phyloP scores from a whole-genome alignment of 2,113 vertebrate species.

The Desmodus rotundus region DNA sequence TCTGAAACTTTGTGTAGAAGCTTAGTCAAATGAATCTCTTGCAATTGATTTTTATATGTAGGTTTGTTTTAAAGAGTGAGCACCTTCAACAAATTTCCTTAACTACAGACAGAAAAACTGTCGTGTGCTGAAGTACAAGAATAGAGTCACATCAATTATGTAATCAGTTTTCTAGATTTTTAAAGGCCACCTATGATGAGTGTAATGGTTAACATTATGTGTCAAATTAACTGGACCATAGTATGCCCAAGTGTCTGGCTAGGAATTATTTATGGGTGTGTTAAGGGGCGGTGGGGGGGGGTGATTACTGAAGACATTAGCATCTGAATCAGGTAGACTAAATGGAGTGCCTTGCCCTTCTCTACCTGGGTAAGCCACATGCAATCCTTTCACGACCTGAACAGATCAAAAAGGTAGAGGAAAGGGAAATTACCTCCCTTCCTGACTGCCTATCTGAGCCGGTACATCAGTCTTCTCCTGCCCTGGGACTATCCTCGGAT shows the following conservation, averaged over 20 bases:
- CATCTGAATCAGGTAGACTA: background rate
- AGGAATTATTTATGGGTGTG: background rate
- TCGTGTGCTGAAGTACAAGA: background rate
- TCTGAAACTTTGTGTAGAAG: constrained; percentile 39
- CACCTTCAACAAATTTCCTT: constrained; percentile 14
- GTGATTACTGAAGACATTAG: background rate
- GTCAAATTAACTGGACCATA: background rate
- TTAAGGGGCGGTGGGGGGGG: too few species aligned
- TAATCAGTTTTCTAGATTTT: constrained; percentile 5
- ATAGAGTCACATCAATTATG: background rate
- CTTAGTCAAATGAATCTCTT: constrained; percentile 39
- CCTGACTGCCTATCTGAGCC: background rate
- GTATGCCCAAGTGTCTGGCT: background rate
- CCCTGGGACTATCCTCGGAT: background rate
- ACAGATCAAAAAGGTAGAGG: background rate
- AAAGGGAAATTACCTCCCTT: background rate
- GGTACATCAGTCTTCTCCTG: background rate
- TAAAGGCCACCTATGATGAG: background rate
- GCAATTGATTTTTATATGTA: constrained; percentile 42
- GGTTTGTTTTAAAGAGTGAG: constrained; percentile 50
- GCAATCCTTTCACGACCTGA: background rate
- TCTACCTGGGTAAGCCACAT: background rate
- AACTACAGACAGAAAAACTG: constrained; percentile 5
- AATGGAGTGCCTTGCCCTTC: background rate
- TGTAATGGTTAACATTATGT: background rate